Evolutionary conservation across 1,140 invertebrate genomes (phyloP).

Genomic region (Temnothorax nylanderi): DNA sequence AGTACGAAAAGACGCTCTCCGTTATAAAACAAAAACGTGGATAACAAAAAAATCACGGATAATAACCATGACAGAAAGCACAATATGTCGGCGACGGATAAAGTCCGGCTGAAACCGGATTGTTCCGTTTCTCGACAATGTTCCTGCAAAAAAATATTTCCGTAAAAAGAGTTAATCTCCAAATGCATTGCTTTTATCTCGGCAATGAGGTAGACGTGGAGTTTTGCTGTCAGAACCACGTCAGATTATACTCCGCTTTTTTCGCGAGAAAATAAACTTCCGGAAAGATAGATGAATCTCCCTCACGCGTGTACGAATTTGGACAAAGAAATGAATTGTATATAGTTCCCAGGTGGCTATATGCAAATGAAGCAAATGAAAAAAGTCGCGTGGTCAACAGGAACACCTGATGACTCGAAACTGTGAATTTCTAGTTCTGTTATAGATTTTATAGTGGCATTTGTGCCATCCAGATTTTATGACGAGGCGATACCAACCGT

Average conservation of each 20-base stretch:
- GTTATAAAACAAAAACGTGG: neutral
- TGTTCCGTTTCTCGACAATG: neutral
- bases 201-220: neutral
- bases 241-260: slow-evolving; percentile 28
- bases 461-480: neutral
- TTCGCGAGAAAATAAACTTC: slow-evolving; percentile 10
- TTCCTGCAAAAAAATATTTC: neutral
- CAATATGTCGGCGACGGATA: neutral
- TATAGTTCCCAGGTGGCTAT: neutral
- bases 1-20: neutral
- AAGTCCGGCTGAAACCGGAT: neutral
- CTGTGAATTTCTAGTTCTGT: slow-evolving; percentile 1
- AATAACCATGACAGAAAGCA: neutral
- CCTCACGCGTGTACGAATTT: slow-evolving; percentile 8
- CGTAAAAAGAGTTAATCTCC: slow-evolving; percentile 11
- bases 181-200: slow-evolving; percentile 31
- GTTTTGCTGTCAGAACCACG: neutral
- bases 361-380: slow-evolving; percentile 16
- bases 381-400: neutral
- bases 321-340: slow-evolving; percentile 57
- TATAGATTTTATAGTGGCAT: neutral
- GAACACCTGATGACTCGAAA: neutral
- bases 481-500: neutral
- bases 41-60: neutral
- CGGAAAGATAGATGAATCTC: slow-evolving; percentile 12